Conservation (phyloP, 1,140 invertebrate genomes). For the Adoxophyes honmai region DNA sequence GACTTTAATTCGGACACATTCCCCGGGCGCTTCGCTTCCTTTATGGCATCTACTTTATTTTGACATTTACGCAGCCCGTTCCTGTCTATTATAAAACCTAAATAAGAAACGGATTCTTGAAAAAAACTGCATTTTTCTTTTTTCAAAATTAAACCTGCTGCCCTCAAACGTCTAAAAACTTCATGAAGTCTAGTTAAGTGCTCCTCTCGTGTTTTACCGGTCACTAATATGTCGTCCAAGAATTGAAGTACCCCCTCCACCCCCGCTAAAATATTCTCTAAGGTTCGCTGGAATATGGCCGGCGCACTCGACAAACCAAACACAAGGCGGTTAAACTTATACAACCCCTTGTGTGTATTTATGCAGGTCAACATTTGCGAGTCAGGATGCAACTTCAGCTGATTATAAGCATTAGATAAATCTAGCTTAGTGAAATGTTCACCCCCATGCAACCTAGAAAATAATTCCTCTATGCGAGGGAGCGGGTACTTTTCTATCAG, state of each 20-base stretch:
- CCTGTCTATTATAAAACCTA: constrained; percentile 30
- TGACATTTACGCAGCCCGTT: constrained; percentile 23
- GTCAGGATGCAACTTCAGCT: constrained; percentile 28
- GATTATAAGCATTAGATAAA: constrained; percentile 38
- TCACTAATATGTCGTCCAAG: constrained; percentile 24
- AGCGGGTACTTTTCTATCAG: constrained; percentile 30
- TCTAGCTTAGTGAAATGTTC: constrained; percentile 42
- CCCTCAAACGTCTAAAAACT: constrained; percentile 14
- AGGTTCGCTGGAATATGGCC: constrained; percentile 31
- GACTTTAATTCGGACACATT: constrained; percentile 19
- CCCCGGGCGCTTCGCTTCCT: constrained; percentile 13
- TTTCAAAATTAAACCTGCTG: constrained; percentile 34
- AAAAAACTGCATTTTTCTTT: constrained; percentile 4
- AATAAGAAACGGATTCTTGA: constrained; percentile 19
- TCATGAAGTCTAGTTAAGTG: constrained; percentile 30
- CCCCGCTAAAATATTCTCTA: constrained; percentile 35
- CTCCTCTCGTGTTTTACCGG: constrained; percentile 24
- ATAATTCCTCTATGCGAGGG: constrained; percentile 33
- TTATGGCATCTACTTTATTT: constrained; percentile 18
- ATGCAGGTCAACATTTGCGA: constrained; percentile 29
- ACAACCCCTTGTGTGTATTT: constrained; percentile 35
- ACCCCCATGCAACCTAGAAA: constrained; percentile 32
- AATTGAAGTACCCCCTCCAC: constrained; percentile 16
- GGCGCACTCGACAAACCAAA: constrained; percentile 30
- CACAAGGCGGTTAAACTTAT: constrained; percentile 26